A percentile compares a stretch with the other conserved stretches of the same genome.
These are phyloP conservation scores for Frankliniella intonsa DNA, from an alignment of 2,888 invertebrate genomes.

Conservation along the genomic window DNA sequence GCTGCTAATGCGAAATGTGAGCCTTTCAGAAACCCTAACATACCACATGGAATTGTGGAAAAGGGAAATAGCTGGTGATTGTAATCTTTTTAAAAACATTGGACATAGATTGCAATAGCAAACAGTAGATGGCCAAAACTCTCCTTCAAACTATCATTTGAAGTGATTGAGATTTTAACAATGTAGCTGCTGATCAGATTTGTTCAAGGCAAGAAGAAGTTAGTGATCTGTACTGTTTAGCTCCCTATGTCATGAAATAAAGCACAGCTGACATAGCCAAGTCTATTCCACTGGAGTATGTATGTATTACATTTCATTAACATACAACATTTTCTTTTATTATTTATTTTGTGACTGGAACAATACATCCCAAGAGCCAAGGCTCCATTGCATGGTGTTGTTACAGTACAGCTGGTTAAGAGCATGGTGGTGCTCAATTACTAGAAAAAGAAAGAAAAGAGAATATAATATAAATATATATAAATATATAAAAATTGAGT, in stretches of 20 bases:
- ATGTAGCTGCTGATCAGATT: slow-evolving; percentile 8
- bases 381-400: too few species aligned
- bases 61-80: background rate
- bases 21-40: background rate
- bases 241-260: background rate
- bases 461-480: too few species aligned
- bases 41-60: background rate
- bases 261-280: background rate
- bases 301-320: background rate
- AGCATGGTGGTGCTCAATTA: background rate
- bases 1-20: background rate
- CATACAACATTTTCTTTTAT: too few species aligned
- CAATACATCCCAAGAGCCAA: too few species aligned
- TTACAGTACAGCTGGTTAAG: too few species aligned
- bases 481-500: too few species aligned
- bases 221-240: slow-evolving; percentile 16
- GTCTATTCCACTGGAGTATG: background rate
- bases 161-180: slow-evolving; percentile 19
- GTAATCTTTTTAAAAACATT: background rate
- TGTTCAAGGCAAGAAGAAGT: background rate
- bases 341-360: too few species aligned
- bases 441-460: too few species aligned
- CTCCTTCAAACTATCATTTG: background rate
- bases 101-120: slow-evolving; percentile 9
- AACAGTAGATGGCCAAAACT: slow-evolving; percentile 1